These are phyloP conservation scores for Decapterus maruadsi DNA, from an alignment of 2,797 vertebrate genomes.

Conservation along the genomic window DNA sequence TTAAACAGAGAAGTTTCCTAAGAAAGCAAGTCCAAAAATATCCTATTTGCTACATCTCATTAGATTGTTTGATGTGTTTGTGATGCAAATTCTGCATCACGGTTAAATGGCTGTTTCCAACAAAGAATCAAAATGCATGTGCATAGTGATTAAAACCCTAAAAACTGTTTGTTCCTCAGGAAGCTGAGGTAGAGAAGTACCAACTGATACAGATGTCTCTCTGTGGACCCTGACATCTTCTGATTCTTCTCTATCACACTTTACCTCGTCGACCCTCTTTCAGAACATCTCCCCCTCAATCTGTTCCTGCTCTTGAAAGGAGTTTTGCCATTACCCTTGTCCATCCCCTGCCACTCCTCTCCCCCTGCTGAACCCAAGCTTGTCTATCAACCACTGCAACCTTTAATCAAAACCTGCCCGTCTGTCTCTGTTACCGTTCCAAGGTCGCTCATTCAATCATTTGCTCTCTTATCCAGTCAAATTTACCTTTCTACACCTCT, in stretches of 20 bases:
- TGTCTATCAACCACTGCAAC: constrained; percentile 43
- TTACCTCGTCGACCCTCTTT: not conserved
- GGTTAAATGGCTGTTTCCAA: constrained; percentile 54
- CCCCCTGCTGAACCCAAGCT: constrained; percentile 12
- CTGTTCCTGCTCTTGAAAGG: constrained; percentile 14
- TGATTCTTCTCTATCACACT: constrained; percentile 10
- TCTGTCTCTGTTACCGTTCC: constrained; percentile 46
- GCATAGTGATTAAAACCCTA: constrained; percentile 14
- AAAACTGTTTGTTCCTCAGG: constrained; percentile 25
- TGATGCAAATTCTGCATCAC: constrained; percentile 62
- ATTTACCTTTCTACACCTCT: constrained; percentile 47
- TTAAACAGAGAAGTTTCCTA: constrained; percentile 26
- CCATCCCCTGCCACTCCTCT: constrained; percentile 30
- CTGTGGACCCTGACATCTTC: constrained; percentile 3
- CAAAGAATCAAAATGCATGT: constrained; percentile 52
- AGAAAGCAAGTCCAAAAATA: constrained; percentile 63
- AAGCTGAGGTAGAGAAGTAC: constrained; percentile 12
- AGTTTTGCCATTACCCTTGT: constrained; percentile 29
- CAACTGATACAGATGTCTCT: not conserved
- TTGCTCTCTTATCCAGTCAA: constrained; percentile 65
- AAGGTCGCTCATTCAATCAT: constrained; percentile 73
- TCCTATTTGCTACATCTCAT: constrained; percentile 48
- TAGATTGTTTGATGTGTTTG: constrained; percentile 54
- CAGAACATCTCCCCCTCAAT: constrained; percentile 8
- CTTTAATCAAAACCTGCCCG: constrained; percentile 72